These are phyloP conservation scores for Chironomus tentans DNA, from an alignment of 2,888 invertebrate species.

Conservation along the genomic window DNA sequence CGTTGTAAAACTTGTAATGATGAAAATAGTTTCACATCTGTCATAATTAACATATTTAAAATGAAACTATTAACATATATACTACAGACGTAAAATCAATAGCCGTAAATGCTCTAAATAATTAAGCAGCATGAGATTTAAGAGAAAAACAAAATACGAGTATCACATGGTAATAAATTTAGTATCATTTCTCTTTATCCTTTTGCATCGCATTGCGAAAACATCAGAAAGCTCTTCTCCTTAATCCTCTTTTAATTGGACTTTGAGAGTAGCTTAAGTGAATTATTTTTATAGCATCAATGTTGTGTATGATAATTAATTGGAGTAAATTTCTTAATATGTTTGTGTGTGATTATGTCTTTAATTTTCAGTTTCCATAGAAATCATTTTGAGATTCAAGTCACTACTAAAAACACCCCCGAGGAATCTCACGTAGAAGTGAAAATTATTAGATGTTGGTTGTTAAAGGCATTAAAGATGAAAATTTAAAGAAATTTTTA, in stretches of 20 bases:
- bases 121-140: background rate
- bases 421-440: too few species aligned
- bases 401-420: too few species aligned
- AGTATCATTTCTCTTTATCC: background rate
- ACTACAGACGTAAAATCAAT: too few species aligned
- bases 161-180: background rate
- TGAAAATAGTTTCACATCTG: too few species aligned
- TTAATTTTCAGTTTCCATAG: background rate
- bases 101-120: background rate
- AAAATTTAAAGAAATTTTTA: background rate
- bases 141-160: background rate
- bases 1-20: background rate
- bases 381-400: background rate
- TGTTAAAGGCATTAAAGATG: too few species aligned
- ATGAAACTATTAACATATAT: too few species aligned
- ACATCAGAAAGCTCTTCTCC: background rate
- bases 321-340: background rate
- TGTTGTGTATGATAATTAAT: background rate
- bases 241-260: constrained; percentile 4
- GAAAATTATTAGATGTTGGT: too few species aligned
- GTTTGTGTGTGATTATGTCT: background rate
- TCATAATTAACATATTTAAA: too few species aligned
- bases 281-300: constrained; percentile 3
- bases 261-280: constrained; percentile 3
- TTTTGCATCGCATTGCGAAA: background rate